phyloP scores from a whole-genome alignment of 2,113 vertebrate genomes.

The Vimba vimba region DNA sequence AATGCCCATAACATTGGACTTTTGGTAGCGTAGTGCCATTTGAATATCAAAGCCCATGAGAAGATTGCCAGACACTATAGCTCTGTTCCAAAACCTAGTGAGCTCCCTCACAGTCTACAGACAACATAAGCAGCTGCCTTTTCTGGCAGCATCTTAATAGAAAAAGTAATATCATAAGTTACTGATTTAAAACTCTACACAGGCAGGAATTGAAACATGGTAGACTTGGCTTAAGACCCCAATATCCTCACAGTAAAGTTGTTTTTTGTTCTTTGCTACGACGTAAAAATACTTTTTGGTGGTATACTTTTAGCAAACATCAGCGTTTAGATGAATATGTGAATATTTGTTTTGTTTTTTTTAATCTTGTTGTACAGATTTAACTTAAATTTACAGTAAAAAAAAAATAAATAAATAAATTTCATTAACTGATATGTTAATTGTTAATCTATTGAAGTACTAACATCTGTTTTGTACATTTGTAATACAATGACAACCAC shows the following conservation, averaged over 20 bases:
- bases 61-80: conserved; percentile 48
- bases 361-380: no score
- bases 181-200: not conserved
- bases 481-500: no score
- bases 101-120: not conserved
- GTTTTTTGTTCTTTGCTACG: not conserved
- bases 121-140: not conserved
- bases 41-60: conserved; percentile 66
- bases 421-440: no score
- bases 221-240: not conserved
- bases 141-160: not conserved
- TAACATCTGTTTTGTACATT: no score
- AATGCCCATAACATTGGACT: conserved; percentile 24
- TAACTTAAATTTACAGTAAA: no score
- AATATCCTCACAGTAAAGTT: not conserved
- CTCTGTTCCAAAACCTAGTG: conserved; percentile 11
- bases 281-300: not conserved
- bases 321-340: no score
- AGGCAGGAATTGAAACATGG: not conserved
- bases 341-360: no score
- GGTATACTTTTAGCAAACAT: no score
- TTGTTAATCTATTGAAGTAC: no score
- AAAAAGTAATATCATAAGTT: not conserved
- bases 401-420: no score
- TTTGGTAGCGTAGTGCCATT: conserved; percentile 56